Percentiles rank a stretch among this genome's conserved stretches.
Conservation (phyloP, 2,888 invertebrate genomes). For the Laspeyria flexula region DNA sequence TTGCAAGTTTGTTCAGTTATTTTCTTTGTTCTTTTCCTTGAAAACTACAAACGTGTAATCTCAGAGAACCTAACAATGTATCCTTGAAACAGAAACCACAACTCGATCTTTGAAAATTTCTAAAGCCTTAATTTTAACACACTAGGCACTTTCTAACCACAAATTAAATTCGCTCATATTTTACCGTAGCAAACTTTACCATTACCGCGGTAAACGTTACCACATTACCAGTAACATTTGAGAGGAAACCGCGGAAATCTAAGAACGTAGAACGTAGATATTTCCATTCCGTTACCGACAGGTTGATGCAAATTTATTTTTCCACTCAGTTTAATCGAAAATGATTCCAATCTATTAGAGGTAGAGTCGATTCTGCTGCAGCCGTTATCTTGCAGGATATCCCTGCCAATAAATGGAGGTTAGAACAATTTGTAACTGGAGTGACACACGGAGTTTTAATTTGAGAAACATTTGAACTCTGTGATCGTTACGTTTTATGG, state of each 20-base stretch:
- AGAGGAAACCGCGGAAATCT: conserved; percentile 25
- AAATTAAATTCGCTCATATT: conserved; percentile 14
- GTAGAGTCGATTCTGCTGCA: conserved; percentile 29
- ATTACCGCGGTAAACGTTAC: conserved; percentile 15
- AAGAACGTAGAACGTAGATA: conserved; percentile 29
- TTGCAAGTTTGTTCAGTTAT: neutral
- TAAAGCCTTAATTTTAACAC: conserved; percentile 10
- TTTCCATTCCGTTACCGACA: conserved; percentile 33
- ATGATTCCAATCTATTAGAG: neutral
- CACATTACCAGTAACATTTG: conserved; percentile 27
- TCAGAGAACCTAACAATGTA: too few species aligned
- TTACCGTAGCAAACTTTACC: conserved; percentile 7
- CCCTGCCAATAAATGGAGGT: conserved; percentile 63
- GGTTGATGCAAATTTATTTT: conserved; percentile 44
- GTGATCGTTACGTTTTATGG: conserved; percentile 1
- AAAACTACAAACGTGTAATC: neutral
- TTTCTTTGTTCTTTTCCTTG: too few species aligned
- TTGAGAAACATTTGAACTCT: conserved; percentile 27
- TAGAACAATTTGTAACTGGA: conserved; percentile 63
- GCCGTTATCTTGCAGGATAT: conserved; percentile 36
- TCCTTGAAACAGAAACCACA: neutral
- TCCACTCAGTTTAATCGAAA: conserved; percentile 6
- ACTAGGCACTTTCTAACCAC: conserved; percentile 10
- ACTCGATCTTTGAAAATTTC: conserved; percentile 2
- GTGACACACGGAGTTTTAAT: conserved; percentile 53